Percentiles rank a stretch among this genome's conserved stretches.
These are phyloP conservation scores for Temnothorax longispinosus DNA, from an alignment of 1,140 invertebrate genomes.

Conservation along the genomic window DNA sequence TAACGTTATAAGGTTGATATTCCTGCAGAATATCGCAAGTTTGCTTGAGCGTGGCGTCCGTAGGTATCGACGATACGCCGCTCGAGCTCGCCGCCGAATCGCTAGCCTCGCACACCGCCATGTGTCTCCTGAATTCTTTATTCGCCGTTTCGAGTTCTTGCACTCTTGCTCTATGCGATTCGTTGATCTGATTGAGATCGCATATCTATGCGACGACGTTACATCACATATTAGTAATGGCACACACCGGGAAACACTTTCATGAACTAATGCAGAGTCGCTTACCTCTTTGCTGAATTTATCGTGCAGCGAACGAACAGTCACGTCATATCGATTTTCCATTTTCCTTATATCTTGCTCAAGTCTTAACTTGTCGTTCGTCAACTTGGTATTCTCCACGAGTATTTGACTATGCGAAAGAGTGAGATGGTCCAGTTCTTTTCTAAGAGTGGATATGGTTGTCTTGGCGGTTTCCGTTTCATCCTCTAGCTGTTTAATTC, in stretches of 20 bases:
- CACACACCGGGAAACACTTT: background rate
- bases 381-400: conserved; percentile 88
- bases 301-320: conserved; percentile 77
- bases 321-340: conserved; percentile 78
- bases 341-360: conserved; percentile 84
- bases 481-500: conserved; percentile 81
- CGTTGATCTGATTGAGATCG: conserved; percentile 83
- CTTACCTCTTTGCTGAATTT: conserved; percentile 83
- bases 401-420: conserved; percentile 87
- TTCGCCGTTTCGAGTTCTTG: conserved; percentile 81
- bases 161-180: conserved; percentile 79
- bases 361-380: conserved; percentile 87
- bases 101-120: conserved; percentile 80
- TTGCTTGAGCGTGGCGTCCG: conserved; percentile 75
- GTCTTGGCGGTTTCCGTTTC: conserved; percentile 80
- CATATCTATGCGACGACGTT: conserved; percentile 71
- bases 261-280: background rate
- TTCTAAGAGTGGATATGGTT: conserved; percentile 79
- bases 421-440: conserved; percentile 84
- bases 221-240: conserved; percentile 18
- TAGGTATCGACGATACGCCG: conserved; percentile 82
- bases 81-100: conserved; percentile 83
- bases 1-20: conserved; percentile 80
- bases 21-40: conserved; percentile 78
- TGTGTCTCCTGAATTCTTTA: conserved; percentile 82